phyloP scores from a whole-genome alignment of 2,888 invertebrate genomes.

The Aphidius colemani region DNA sequence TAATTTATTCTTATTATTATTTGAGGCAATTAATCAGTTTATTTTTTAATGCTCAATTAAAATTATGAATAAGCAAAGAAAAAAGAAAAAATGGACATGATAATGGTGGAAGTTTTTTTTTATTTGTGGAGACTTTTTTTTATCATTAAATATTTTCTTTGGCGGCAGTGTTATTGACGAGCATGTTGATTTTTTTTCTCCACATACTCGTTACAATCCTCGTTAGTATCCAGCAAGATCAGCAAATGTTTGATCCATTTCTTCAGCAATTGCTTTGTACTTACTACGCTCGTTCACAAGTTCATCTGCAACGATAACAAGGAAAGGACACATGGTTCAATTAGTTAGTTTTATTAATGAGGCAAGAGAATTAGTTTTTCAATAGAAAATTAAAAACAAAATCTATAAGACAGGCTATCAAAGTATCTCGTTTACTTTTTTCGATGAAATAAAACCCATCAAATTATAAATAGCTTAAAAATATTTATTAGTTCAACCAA shows the following conservation, averaged over 20 bases:
- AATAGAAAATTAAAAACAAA: conserved; percentile 18
- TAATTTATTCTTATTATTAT: too few species aligned
- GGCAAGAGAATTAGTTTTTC: conserved; percentile 25
- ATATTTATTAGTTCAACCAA: too few species aligned
- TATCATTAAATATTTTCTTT: conserved; percentile 20
- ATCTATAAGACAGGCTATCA: neutral
- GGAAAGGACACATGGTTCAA: conserved; percentile 34
- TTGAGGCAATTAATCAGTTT: too few species aligned
- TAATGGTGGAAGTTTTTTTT: neutral
- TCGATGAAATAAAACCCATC: too few species aligned
- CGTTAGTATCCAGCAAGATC: conserved; percentile 88
- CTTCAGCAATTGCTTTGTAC: conserved; percentile 97
- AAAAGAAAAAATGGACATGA: neutral
- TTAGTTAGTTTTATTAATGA: conserved; percentile 39
- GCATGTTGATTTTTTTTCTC: conserved; percentile 24
- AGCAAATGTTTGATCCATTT: conserved; percentile 95
- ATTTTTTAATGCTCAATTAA: too few species aligned
- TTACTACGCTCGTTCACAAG: conserved; percentile 91
- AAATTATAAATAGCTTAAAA: too few species aligned
- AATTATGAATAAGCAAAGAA: neutral
- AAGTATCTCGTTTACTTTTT: too few species aligned
- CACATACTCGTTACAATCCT: conserved; percentile 58
- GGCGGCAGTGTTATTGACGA: conserved; percentile 41
- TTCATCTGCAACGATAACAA: conserved; percentile 72
- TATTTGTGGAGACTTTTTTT: conserved; percentile 14